phyloP scores from a whole-genome alignment of 2,888 invertebrate species.

The Tenthredo mesomela region DNA sequence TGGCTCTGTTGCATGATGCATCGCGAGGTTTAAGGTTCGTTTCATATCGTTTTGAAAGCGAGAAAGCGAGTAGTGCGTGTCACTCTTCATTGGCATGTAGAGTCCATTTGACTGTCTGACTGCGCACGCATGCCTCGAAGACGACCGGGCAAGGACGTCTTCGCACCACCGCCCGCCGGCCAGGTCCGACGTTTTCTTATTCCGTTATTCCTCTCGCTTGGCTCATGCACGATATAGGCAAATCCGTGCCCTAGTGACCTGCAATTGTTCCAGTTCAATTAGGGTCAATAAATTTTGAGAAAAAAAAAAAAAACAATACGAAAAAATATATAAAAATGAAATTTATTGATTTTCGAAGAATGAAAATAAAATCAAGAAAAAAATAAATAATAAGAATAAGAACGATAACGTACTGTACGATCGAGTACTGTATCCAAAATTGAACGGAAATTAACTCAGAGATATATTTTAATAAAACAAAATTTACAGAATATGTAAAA shows the following conservation, averaged over 20 bases:
- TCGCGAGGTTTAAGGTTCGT: neutral
- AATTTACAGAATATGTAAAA: neutral
- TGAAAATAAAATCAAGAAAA: neutral
- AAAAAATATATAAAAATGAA: neutral
- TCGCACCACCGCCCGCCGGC: neutral
- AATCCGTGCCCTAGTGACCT: neutral
- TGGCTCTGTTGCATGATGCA: neutral
- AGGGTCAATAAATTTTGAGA: neutral
- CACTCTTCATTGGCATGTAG: neutral
- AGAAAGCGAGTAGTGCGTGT: conserved; percentile 10
- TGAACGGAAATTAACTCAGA: neutral
- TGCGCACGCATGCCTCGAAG: conserved; percentile 26
- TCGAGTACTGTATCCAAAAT: neutral
- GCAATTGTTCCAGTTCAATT: neutral
- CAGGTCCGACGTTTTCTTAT: neutral
- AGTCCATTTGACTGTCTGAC: conserved; percentile 11
- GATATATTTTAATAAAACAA: neutral
- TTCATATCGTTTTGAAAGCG: neutral
- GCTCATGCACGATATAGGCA: neutral
- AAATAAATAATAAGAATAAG: neutral
- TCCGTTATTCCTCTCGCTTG: conserved; percentile 19
- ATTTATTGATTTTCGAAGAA: no score
- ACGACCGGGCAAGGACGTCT: conserved; percentile 32
- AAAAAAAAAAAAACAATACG: neutral
- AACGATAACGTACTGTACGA: no score